Evolutionary conservation across 30 jellyfish, hydroid and myxozoan species (phyloP), one percentile per base, ranked within the genome.

Genomic region (Sanderia malayensis): DNA sequence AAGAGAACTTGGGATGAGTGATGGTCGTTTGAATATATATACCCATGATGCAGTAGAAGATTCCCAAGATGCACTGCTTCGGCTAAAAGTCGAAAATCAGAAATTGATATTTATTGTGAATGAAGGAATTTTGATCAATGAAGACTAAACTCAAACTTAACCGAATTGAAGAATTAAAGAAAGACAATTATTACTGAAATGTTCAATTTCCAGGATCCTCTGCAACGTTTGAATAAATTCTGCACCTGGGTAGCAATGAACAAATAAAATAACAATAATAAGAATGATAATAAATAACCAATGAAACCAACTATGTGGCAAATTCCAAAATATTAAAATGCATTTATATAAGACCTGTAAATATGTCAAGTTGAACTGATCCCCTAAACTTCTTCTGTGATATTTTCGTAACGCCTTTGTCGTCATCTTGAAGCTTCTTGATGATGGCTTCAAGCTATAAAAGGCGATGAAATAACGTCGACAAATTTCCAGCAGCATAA

Each of bases 41-140:
- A 73, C 64, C 85, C 85, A 73, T 57, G 58, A 58, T 58, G 68
- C 85, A 73, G 18, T 67, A 73, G 76, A 52, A 55, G 31, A 30
- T 73, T 57, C 31, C 68, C 85, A 55, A 73, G 85, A 31, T 58
- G 31, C 55, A 55, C 0, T 0, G 85, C 85, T 61, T 73, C 85
- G 37, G 85, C 85, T 73, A 33, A 24, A 2, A 4, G 46, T 20
- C 29, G 49, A 31, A 71, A 47, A 13, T 37, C 13, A 37, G 13
- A 37, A n/a, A n/a, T n/a, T n/a, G n/a, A n/a, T n/a, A n/a, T n/a
- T n/a, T n/a, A n/a, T n/a, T n/a, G n/a, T n/a, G n/a, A n/a, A n/a
- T n/a, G n/a, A n/a, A 34, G 52, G 28, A 23, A 58, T 2, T 0
- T 58, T 7, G 17, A 3, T 24, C n/a, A n/a, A n/a, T n/a, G n/a